Evolutionary conservation across 1,140 invertebrate genomes (phyloP), one percentile per base, ranked within the genome.

Genomic region (Trachymyrmex cornetzi): DNA sequence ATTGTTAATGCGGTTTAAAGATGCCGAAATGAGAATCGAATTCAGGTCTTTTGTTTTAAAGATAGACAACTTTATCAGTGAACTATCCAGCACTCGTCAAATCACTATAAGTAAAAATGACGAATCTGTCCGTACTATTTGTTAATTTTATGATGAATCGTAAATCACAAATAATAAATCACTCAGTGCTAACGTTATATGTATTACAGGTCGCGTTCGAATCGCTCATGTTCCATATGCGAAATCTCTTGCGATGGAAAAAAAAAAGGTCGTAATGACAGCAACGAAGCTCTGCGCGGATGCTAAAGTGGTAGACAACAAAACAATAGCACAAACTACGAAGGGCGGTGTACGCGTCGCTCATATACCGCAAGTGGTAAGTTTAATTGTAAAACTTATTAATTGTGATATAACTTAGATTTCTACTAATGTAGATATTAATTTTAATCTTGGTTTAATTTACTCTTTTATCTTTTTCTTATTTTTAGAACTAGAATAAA

Each of bases 321-420:
- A 96, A 87, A 98, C 97, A 3, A 92, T 95, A 14, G 96, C 96
- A 4, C 97, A 98, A 94, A 98, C 97, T 0, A 94, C 96, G 38
- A 98, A 98, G 94, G 96, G 97, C 19, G 93, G 94, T 55, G 95
- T 96, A 48, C 95, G 98, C 80, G 95, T 98, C 34, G 98, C 98
- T 22, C 98, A 98, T 91, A 89, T 96, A 50, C 96, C 97, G 6
- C 96, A 96, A 93, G 77, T 92, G 74, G 96, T 96, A 93, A 94
- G 92, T 38, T 50, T 34, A 22, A 57, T 82, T 53, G 24, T 5
- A 27, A 59, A 50, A 9, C 7, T 72, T 44, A 19, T 82, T 27
- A 44, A 38, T 12, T 38, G 14, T 66, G 12, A 3, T 22, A 14
- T 12, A 48, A 34, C 0, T n/a, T 64, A 22, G 11, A 44, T 12